Percentiles rank a stretch among this genome's conserved stretches.
Conservation (phyloP, 37 sponge, comb jelly and placozoan species). For the Cladorhizidae sp. region DNA sequence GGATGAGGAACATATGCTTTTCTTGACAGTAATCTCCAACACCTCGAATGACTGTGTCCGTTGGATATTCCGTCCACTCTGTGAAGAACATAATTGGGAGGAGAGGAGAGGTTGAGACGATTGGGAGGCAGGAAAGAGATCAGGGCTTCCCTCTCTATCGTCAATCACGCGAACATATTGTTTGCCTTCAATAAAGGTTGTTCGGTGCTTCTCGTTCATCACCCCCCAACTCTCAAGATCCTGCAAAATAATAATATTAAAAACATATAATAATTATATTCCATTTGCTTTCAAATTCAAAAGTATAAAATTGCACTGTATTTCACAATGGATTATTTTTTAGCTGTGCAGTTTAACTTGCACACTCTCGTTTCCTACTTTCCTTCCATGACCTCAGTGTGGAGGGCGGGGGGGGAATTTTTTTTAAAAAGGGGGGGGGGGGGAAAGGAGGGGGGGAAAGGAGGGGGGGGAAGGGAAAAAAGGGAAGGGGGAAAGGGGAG, state of each 20-base stretch:
- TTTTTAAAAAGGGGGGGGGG: no score
- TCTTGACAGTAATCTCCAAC: slow-evolving; percentile 31
- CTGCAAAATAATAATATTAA: background rate
- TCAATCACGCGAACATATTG: background rate
- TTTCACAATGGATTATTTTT: no score
- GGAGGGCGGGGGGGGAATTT: no score
- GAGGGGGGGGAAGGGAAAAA: no score
- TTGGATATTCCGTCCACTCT: no score
- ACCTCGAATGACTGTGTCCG: slow-evolving; percentile 18
- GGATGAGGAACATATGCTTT: slow-evolving; percentile 19
- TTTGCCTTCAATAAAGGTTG: background rate
- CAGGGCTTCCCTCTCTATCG: background rate
- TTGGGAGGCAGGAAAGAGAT: background rate
- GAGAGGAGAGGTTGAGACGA: background rate
- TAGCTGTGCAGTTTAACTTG: no score
- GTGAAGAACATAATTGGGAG: background rate
- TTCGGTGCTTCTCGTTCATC: slow-evolving; percentile 1
- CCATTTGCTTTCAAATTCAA: no score
- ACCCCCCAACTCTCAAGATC: slow-evolving; percentile 44
- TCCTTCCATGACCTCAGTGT: no score
- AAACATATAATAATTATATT: no score
- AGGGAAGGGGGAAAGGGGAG: background rate
- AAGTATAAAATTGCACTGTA: no score
- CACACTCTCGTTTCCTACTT: no score
- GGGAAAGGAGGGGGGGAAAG: no score